These are phyloP conservation scores for Caenorhabditis zanzibari DNA, from an alignment of 2,888 invertebrate genomes.

Conservation along the genomic window DNA sequence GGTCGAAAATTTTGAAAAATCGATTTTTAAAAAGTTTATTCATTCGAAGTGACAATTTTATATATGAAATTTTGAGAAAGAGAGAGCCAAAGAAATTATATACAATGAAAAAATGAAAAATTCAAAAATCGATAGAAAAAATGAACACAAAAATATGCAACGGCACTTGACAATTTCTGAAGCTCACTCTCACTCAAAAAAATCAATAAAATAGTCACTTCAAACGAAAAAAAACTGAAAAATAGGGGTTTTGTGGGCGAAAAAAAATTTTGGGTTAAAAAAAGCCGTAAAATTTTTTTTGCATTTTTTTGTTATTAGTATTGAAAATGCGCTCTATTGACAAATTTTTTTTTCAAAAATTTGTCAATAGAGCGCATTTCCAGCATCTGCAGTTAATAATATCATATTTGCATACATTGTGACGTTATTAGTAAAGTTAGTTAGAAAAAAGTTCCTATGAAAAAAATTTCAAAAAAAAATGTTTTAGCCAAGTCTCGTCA, in stretches of 20 bases:
- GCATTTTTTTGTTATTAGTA: neutral
- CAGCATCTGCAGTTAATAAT: neutral
- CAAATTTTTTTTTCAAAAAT: neutral
- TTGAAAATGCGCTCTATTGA: neutral
- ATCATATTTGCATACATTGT: neutral
- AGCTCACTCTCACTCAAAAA: conserved; percentile 21
- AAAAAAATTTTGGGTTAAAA: conserved; percentile 17
- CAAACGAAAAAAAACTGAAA: conserved; percentile 26
- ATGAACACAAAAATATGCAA: neutral
- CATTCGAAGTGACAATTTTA: conserved; percentile 10
- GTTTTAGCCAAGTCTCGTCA: conserved; percentile 59
- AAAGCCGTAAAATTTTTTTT: neutral
- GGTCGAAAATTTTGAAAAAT: neutral
- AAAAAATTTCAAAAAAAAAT: neutral
- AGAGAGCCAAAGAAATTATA: neutral
- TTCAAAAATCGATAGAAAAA: conserved; percentile 12
- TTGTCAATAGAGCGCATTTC: neutral
- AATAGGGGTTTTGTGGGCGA: no score
- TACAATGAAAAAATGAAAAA: conserved; percentile 28
- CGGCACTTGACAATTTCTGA: conserved; percentile 23
- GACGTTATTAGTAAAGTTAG: conserved; percentile 23
- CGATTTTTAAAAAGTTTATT: neutral
- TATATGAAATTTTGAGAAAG: conserved; percentile 9
- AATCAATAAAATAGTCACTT: conserved; percentile 5
- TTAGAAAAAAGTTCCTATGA: neutral